Conservation (phyloP, 2,888 invertebrate genomes). For the Electrophaes corylata region DNA sequence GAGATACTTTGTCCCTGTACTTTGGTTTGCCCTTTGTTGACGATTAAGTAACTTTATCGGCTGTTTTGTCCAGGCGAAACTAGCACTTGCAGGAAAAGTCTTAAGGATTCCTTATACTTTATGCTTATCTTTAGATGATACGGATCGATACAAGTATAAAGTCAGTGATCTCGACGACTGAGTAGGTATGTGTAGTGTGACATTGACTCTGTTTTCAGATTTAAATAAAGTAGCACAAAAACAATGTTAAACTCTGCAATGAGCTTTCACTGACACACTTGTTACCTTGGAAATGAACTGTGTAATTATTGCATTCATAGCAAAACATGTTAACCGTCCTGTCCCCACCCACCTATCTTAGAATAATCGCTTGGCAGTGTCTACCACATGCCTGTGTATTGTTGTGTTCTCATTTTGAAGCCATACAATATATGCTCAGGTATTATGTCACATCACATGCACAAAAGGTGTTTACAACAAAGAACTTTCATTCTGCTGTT, state of each 20-base stretch:
- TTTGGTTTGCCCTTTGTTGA: constrained; percentile 4
- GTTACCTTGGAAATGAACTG: constrained; percentile 19
- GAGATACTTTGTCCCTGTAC: too few relatives aligned
- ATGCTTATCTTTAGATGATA: too few relatives aligned
- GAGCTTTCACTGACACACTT: constrained; percentile 11
- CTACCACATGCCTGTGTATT: constrained; percentile 47
- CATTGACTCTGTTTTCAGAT: not conserved
- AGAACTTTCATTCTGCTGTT: constrained; percentile 15
- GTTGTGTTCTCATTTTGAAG: constrained; percentile 41
- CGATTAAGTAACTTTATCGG: not conserved
- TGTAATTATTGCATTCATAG: constrained; percentile 31
- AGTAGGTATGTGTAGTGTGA: not conserved
- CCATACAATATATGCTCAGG: constrained; percentile 31
- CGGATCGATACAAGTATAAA: not conserved
- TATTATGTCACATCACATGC: constrained; percentile 36
- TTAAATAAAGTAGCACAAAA: not conserved
- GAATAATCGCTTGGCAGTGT: constrained; percentile 50
- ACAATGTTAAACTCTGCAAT: not conserved
- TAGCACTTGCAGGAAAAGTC: too few relatives aligned
- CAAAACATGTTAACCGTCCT: constrained; percentile 39
- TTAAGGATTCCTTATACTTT: too few relatives aligned
- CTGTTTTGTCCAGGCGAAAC: not conserved
- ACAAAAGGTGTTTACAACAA: constrained; percentile 35
- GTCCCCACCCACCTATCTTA: constrained; percentile 45
- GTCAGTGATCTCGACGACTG: not conserved